A percentile compares a stretch with the other conserved stretches of the same genome.
These are phyloP conservation scores for Sarcophaga variegata DNA, from an alignment of 2,888 invertebrate genomes.

Conservation along the genomic window DNA sequence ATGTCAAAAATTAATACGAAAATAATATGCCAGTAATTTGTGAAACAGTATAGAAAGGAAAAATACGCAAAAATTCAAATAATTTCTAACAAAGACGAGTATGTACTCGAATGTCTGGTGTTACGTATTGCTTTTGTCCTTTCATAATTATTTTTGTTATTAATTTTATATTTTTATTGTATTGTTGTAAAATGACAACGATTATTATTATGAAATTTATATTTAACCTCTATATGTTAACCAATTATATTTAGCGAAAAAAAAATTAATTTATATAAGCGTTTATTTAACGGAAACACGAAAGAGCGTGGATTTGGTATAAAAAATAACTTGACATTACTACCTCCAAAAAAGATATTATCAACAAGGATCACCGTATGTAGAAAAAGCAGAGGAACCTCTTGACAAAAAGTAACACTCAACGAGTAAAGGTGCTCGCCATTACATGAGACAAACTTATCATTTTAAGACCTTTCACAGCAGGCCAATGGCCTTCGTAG, in stretches of 20 bases:
- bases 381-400: too few species aligned
- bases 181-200: constrained; percentile 48
- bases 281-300: constrained; percentile 7
- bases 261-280: background rate
- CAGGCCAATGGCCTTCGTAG: too few species aligned
- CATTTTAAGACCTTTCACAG: too few species aligned
- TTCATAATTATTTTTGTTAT: constrained; percentile 29
- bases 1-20: background rate
- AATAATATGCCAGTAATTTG: constrained; percentile 4
- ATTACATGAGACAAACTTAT: too few species aligned
- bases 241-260: constrained; percentile 40
- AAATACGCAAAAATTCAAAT: background rate
- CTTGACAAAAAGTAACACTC: too few species aligned
- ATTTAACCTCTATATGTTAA: constrained; percentile 49
- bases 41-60: background rate
- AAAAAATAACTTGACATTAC: background rate
- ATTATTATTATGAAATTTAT: constrained; percentile 42
- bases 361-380: too few species aligned
- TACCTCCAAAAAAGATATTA: too few species aligned
- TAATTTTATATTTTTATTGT: constrained; percentile 19
- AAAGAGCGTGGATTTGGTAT: constrained; percentile 2
- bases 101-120: background rate
- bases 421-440: too few species aligned
- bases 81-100: background rate
- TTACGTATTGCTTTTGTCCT: background rate